Evolutionary conservation across 2,113 vertebrate genomes (phyloP), one percentile per base, ranked within the genome.

Genomic region (Ictalurus punctatus): DNA sequence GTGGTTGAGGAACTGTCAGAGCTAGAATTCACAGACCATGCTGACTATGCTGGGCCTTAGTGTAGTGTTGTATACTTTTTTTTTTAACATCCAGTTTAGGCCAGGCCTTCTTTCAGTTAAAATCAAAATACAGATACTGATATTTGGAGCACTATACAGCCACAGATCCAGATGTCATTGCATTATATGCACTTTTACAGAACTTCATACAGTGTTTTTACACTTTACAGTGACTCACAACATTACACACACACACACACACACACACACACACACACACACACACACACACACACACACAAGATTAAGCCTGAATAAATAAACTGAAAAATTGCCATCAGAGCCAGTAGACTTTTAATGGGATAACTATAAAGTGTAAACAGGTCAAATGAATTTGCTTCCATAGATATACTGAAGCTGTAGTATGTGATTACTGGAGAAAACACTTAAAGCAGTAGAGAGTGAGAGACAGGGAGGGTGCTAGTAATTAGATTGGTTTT

Each of bases 331-430:
- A 25, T 88, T 86, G 82, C 21, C 85, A 89, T 71, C 81, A 56
- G 25, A 80, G 73, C 58, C 61, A 48, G 63, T 17, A 90, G 78
- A 88, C 86, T 86, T 88, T 88, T 88, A 89, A 87, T 90, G 82
- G 65, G 79, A 87, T 86, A 80, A 79, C 84, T 89, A 83, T 87
- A 84, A 88, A 91, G 86, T 85, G 78, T 86, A 91, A 92, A 92
- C 90, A 90, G 88, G 90, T 89, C 83, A 88, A 88, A 90, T 89
- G 90, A 91, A 90, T 91, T 91, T 87, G 83, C 90, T 91, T 85
- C 83, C 89, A 83, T 88, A 90, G 85, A 92, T 91, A 88, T 88
- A 90, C 86, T 79, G 30, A 56, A 79, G 85, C 84, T 87, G 86
- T 87, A 88, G 89, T 85, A 80, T 84, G 65, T 87, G 89, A 90